Evolutionary conservation across 2,797 vertebrate species (phyloP).

Genomic region (Parambassis ranga): DNA sequence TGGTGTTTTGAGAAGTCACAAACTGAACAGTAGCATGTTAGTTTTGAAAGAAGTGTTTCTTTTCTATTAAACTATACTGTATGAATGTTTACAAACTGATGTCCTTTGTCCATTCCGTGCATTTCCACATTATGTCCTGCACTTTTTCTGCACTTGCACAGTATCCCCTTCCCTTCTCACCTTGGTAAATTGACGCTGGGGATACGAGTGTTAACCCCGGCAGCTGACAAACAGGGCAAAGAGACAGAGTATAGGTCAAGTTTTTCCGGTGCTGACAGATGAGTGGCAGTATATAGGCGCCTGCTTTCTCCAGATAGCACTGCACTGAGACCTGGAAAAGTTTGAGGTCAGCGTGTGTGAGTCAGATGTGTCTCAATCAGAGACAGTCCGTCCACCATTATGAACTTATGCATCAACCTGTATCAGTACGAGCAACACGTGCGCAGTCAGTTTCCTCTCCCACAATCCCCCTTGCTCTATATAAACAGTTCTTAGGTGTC

Average conservation of each 20-base stretch:
- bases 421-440: background rate
- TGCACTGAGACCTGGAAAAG: conserved; percentile 31
- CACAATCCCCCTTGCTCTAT: conserved; percentile 16
- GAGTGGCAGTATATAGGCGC: conserved; percentile 37
- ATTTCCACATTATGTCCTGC: background rate
- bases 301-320: conserved; percentile 35
- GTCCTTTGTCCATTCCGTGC: background rate
- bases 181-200: conserved; percentile 22
- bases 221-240: conserved; percentile 53
- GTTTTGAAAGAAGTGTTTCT: too few relatives aligned
- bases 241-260: conserved; percentile 48
- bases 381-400: background rate
- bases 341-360: conserved; percentile 13
- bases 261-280: conserved; percentile 66
- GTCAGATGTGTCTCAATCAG: conserved; percentile 15
- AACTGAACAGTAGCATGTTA: too few relatives aligned
- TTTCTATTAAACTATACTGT: too few relatives aligned
- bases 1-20: too few relatives aligned
- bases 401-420: background rate
- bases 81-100: background rate
- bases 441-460: conserved; percentile 27
- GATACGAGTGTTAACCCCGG: conserved; percentile 40
- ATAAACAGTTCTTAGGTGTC: conserved; percentile 34
- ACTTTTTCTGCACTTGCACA: background rate
- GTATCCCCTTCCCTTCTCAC: conserved; percentile 40